Evolutionary conservation across 2,888 invertebrate species (phyloP).

Genomic region (Phaonia tiefii): DNA sequence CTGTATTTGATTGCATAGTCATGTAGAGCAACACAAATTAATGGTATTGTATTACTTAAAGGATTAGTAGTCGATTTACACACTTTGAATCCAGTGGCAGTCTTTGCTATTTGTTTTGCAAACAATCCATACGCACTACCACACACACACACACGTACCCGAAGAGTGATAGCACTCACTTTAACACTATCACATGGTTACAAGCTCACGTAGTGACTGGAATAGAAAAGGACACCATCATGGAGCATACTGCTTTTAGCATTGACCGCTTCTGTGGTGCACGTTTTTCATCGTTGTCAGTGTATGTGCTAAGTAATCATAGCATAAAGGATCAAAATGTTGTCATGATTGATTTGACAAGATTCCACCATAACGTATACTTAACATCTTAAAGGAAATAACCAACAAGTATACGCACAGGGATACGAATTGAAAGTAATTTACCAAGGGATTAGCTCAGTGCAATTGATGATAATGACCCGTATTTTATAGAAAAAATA

Average conservation of each 20-base stretch:
- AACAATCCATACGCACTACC: slow-evolving; percentile 12
- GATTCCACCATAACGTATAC: slow-evolving; percentile 3
- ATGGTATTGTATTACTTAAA: slow-evolving; percentile 54
- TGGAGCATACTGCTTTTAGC: neutral
- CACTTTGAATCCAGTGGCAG: slow-evolving; percentile 35
- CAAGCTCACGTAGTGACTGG: too few relatives aligned
- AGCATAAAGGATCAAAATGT: neutral
- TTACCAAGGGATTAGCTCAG: too few relatives aligned
- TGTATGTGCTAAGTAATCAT: neutral
- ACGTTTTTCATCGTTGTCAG: neutral
- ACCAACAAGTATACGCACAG: neutral
- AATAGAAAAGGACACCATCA: neutral
- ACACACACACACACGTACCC: neutral
- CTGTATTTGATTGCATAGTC: slow-evolving; percentile 35
- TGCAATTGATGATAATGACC: too few relatives aligned
- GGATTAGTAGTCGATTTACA: slow-evolving; percentile 52
- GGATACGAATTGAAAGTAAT: neutral
- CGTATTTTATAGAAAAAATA: too few relatives aligned
- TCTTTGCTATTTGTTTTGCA: slow-evolving; percentile 7
- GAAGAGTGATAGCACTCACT: too few relatives aligned
- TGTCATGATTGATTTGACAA: slow-evolving; percentile 1
- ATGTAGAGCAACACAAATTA: slow-evolving; percentile 46
- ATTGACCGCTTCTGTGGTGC: neutral
- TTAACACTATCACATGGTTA: neutral
- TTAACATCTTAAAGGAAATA: neutral